phyloP scores from a whole-genome alignment of 2,797 vertebrate genomes.

The Malurus splendens region DNA sequence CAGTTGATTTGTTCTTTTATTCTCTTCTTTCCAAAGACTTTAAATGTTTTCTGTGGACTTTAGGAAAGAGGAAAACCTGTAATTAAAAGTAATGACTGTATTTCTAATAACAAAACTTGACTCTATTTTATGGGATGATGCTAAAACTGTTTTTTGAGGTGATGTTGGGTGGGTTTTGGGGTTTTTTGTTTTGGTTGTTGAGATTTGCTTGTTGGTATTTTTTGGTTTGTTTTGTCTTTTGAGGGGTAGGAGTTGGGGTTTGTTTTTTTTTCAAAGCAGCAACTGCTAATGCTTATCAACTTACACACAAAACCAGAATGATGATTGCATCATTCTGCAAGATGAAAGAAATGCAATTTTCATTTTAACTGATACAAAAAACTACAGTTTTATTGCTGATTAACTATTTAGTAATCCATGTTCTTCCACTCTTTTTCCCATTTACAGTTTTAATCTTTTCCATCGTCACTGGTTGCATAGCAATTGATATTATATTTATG shows the following conservation, averaged over 20 bases:
- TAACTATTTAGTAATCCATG: not conserved
- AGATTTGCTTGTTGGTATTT: not conserved
- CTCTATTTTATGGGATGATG: not conserved
- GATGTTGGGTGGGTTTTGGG: not conserved
- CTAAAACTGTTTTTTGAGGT: not conserved
- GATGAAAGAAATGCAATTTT: not conserved
- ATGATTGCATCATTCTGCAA: not conserved
- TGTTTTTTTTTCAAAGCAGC: not conserved
- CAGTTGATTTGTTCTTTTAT: not conserved
- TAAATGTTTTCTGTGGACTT: not conserved
- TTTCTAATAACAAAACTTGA: not conserved
- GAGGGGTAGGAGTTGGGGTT: rapidly evolving
- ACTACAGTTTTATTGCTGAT: not conserved
- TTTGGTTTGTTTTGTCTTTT: not conserved
- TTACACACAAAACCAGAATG: not conserved
- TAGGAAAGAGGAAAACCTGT: not conserved
- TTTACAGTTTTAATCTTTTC: not conserved
- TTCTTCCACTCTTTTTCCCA: not conserved
- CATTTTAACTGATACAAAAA: not conserved
- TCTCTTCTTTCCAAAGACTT: not conserved
- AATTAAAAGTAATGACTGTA: not conserved
- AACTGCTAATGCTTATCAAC: not conserved
- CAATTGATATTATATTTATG: not conserved
- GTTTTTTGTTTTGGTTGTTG: not conserved
- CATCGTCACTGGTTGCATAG: not conserved